Conservation (phyloP, 2,113 vertebrate genomes). For the Paratilapia polleni region DNA sequence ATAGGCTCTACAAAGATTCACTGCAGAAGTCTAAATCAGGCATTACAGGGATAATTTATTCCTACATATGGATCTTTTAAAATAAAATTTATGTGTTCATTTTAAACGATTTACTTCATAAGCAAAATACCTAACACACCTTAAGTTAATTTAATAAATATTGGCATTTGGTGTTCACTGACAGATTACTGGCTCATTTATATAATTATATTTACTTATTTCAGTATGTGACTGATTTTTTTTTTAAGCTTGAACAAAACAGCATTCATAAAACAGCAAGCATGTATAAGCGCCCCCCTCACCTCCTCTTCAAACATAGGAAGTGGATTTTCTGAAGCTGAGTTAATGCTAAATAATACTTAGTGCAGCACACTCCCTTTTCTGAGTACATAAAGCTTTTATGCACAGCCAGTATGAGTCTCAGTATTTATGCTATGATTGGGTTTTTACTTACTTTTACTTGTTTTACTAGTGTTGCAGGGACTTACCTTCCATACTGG, state of each 20-base stretch:
- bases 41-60: no score
- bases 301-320: neutral
- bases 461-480: no score
- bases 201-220: neutral
- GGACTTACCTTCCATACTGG: slow-evolving; percentile 94
- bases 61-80: no score
- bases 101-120: no score
- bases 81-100: no score
- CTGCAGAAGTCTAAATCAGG: no score
- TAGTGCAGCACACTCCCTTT: neutral
- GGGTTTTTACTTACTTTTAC: no score
- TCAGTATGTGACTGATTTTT: neutral
- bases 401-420: fast-evolving
- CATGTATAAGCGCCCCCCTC: neutral
- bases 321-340: neutral
- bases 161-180: no score
- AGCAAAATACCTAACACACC: no score
- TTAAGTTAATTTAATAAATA: no score
- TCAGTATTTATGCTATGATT: neutral
- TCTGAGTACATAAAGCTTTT: neutral
- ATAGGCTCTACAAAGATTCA: no score
- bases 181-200: no score
- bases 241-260: neutral
- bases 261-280: neutral
- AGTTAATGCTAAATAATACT: neutral